Percentiles rank a stretch among this genome's conserved stretches.
phyloP scores from a whole-genome alignment of 2,888 invertebrate genomes.

The Eupithecia subumbrata region DNA sequence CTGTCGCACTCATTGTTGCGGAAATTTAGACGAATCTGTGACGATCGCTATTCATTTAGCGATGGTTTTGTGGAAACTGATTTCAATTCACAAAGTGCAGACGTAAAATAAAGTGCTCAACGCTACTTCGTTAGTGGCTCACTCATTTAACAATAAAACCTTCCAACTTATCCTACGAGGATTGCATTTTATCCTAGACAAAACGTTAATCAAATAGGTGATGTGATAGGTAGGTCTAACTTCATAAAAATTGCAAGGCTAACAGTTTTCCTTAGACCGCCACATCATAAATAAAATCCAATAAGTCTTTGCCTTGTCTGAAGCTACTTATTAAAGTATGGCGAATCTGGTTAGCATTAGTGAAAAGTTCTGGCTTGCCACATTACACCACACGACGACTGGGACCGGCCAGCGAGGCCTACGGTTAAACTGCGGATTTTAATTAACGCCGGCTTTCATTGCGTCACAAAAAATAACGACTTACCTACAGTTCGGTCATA shows the following conservation, averaged over 20 bases:
- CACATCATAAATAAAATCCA: background rate
- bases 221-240: background rate
- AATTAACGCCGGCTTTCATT: slow-evolving; percentile 69
- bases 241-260: background rate
- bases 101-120: slow-evolving; percentile 71
- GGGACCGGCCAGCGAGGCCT: slow-evolving; percentile 40
- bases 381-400: slow-evolving; percentile 31
- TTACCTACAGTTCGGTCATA: slow-evolving; percentile 55
- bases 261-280: background rate
- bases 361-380: slow-evolving; percentile 34
- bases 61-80: slow-evolving; percentile 72
- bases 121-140: slow-evolving; percentile 78
- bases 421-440: slow-evolving; percentile 68
- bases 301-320: slow-evolving; percentile 13
- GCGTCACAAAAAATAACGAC: slow-evolving; percentile 62
- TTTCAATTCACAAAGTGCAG: slow-evolving; percentile 76
- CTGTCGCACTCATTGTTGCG: slow-evolving; percentile 73
- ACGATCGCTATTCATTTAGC: slow-evolving; percentile 79
- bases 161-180: background rate
- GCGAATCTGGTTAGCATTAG: slow-evolving; percentile 31
- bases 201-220: background rate
- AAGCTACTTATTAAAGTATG: slow-evolving; percentile 20
- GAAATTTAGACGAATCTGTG: slow-evolving; percentile 79
- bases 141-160: slow-evolving; percentile 63
- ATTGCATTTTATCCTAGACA: background rate